These are phyloP conservation scores for Troglohyphantes excavatus DNA, from an alignment of 2,888 invertebrate genomes.

Conservation along the genomic window DNA sequence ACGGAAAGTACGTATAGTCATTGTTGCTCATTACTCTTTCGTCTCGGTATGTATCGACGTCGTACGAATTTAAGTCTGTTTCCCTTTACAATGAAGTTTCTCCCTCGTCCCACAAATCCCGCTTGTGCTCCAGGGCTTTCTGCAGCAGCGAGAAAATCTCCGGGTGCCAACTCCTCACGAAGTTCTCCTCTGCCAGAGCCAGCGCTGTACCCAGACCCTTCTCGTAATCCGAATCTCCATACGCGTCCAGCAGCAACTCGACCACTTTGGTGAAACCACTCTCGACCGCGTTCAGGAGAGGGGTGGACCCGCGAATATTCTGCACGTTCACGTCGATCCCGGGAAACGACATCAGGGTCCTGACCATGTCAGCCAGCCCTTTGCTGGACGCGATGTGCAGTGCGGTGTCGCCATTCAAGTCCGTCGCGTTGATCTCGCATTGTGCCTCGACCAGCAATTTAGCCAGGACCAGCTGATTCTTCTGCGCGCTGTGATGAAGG, in stretches of 20 bases:
- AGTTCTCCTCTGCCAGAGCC: conserved; percentile 56
- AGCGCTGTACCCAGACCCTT: conserved; percentile 49
- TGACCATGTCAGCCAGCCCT: conserved; percentile 72
- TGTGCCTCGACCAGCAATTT: conserved; percentile 79
- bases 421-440: conserved; percentile 78
- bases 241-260: conserved; percentile 50
- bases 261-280: conserved; percentile 79
- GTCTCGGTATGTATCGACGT: too few species aligned
- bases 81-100: conserved; percentile 63
- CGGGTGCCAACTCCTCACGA: conserved; percentile 60
- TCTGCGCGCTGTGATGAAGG: conserved; percentile 81
- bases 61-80: too few species aligned
- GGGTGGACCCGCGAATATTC: conserved; percentile 69
- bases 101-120: conserved; percentile 75
- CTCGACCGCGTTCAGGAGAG: conserved; percentile 78
- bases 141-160: conserved; percentile 72
- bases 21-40: too few species aligned
- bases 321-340: conserved; percentile 61
- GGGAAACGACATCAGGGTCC: conserved; percentile 33
- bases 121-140: conserved; percentile 61
- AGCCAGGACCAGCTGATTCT: conserved; percentile 79
- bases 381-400: conserved; percentile 80
- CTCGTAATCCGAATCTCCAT: conserved; percentile 59
- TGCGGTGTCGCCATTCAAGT: conserved; percentile 79
- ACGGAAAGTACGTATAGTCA: too few species aligned